Base-by-base conservation (phyloP, 2,888 invertebrate species). In the Agrochola circellaris region DNA sequence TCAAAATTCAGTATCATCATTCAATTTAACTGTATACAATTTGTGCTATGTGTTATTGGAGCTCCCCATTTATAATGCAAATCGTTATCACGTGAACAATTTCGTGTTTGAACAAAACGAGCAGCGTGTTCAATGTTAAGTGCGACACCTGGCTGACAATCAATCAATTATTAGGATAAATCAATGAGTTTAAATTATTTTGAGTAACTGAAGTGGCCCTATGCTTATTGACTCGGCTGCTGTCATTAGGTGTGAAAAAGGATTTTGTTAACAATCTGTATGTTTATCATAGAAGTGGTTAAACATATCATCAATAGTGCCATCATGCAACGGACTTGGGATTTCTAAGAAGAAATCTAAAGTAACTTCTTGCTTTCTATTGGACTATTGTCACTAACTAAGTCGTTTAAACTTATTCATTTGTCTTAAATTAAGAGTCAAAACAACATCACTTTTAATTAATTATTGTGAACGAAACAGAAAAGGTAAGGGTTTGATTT, bases 1-100 rank as follows among this genome's bases (percentile, higher is more conserved):
- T 56, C 77, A 75, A 87, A 83, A 87, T 83, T 85, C 78, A 82
- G 83, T 87, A 83, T 79, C 81, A 83, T 83, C 80, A 87, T 85
- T 85, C 77, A 87, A 81, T 85, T 78, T 78, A 69, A 77, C 65
- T 42, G 68, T 76, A 51, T 67, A 81, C 83, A 85, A 81, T 79
- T 77, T 85, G 65, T 77, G 78, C 60, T 76, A 71, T 72, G 58
- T 77, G 70, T 76, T 83, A 81, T 79, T 82, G 78, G 79, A 86
- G 75, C 79, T 82, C 77, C 67, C 64, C 77, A 86, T 81, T 82
- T 77, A 88, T 88, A 84, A 89, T 84, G 84, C 84, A 80, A 85
- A 84, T 83, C 81, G 85, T 84, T 86, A 87, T 81, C 81, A 77
- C 77, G 79, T 69, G 81, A 84, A 85, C 80, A 83, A 20, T 84